Base-by-base conservation (phyloP, 2,888 invertebrate species). In the Platycheirus albimanus region DNA sequence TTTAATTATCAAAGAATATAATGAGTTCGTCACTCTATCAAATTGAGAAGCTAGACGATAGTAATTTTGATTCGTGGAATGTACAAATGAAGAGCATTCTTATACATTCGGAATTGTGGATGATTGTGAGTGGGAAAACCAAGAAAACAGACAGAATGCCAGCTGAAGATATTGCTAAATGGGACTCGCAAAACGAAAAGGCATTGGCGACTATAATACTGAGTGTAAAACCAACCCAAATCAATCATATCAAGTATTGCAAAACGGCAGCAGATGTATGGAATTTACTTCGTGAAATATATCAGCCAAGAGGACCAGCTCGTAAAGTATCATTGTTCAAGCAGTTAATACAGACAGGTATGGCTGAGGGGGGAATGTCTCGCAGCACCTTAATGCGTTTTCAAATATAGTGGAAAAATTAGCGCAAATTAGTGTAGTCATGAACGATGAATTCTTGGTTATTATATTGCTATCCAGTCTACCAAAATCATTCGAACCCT, bases 391-490 rank as follows among this genome's bases (percentile, higher is more conserved):
- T 1, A 84, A 77, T 51, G 41, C 13, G 7, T 85, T 85, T 58
- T 45, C 58, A 3, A 75, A 75, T 10, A 52, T 84, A 5, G 66
- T 56, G 1, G 85, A 85, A 72, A 85, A 78, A 24, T 15, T 85
- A 6, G 45, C 69, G 10, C 70, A 84, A 49, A 76, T 78, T 0
- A 61, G 67, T 3, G 63, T 85, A 2, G 6, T 10, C 0, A 38
- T 80, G 3, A 72, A 75, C 11, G 75, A 84, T 3, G 85, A 80
- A 49, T 45, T 85, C 5, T 17, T 85, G 17, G 54, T 70, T 5
- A 78, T 85, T 24, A 76, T 85, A 20, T 49, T 85, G 1, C 49
- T 85, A 8, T 84, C 77, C 5, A 85, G 79, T 47, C 28, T 80
- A 8, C 61, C 72, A 5, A 51, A 66, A 5, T 30, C 66, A 0